Evolutionary conservation across 2,888 invertebrate genomes (phyloP), one percentile per base, ranked within the genome.

Genomic region (Ophioninae sp.): DNA sequence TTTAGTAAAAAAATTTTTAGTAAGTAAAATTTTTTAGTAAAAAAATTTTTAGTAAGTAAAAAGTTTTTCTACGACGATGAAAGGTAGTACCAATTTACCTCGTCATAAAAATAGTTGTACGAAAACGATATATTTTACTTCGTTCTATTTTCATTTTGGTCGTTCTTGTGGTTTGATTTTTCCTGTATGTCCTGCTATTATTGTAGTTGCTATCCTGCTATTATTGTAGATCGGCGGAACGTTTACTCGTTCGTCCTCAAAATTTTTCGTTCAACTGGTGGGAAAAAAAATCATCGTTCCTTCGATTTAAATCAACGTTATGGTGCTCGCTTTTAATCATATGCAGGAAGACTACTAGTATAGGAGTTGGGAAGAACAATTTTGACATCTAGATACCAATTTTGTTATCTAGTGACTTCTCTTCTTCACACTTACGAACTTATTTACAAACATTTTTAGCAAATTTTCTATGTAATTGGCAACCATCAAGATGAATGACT

Each of bases 201-300:
- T 82, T 79, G 71, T 79, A 37, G 59, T 71, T 59, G n/a, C n/a
- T n/a, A n/a, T 56, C 20, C 51, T 68, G n/a, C 37, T 63, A 65
- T 71, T 79, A 75, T 82, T 79, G 65, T 79, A 79, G 79, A 82
- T 82, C 71, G 79, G 51, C 9, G 39, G 69, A 75, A 58, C 64
- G 9, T 61, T 59, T 59, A 41, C 59, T 68, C n/a, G 23, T 68
- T 30, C 23, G 22, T 67, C 41, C 20, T 61, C 23, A 41, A 58
- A 68, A 59, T 68, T 9, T 8, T 44, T 44, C 44, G 10, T 10
- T 13, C 44, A 0, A 44, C 13, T 44, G 10, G 10, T 44, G 22
- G 10, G 30, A 65, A 75, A 64, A 44, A 37, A 23, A 3, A 30
- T 75, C 75, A 51, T 13, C 82, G 51, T 73, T 64, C 74, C 20